A percentile compares a stretch with the other conserved stretches of the same genome.
These are phyloP conservation scores for Leptothorax acervorum DNA, from an alignment of 2,888 invertebrate species.

Conservation along the genomic window DNA sequence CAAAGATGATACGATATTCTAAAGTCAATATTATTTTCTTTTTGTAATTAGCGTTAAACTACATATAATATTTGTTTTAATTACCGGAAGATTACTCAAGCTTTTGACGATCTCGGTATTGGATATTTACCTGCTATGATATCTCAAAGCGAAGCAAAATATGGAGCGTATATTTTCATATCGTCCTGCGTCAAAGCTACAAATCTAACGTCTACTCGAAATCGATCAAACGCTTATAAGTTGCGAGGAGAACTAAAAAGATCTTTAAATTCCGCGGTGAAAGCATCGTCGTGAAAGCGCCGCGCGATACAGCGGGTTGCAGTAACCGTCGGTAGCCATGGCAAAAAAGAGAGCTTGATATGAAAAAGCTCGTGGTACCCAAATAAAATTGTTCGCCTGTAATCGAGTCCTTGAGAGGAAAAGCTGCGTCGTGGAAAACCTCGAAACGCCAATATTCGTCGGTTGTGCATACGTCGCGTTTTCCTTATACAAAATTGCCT, in stretches of 20 bases:
- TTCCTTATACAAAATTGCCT: constrained; percentile 15
- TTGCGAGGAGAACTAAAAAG: constrained; percentile 38
- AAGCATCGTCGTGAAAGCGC: constrained; percentile 25
- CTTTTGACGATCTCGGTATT: constrained; percentile 14
- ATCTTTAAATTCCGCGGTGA: constrained; percentile 37
- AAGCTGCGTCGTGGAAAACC: constrained; percentile 46
- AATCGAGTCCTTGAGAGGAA: constrained; percentile 55
- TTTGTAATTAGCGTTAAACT: neutral
- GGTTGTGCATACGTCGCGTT: constrained; percentile 49
- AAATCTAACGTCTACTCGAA: constrained; percentile 52
- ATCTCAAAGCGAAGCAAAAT: constrained; percentile 36
- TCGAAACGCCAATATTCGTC: constrained; percentile 33
- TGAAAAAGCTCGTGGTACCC: constrained; percentile 43
- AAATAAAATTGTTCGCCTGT: constrained; percentile 52
- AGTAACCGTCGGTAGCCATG: constrained; percentile 38
- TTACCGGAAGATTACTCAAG: constrained; percentile 25
- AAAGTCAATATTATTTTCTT: neutral
- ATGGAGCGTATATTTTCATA: constrained; percentile 33
- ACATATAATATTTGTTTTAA: constrained; percentile 50
- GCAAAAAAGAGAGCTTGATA: constrained; percentile 34
- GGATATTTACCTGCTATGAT: constrained; percentile 59
- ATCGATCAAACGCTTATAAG: constrained; percentile 46
- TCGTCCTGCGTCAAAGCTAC: constrained; percentile 40
- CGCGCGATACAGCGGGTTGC: constrained; percentile 28
- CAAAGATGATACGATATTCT: neutral